Conservation (phyloP, 2,888 invertebrate genomes). For the Serrognathus titanus region DNA sequence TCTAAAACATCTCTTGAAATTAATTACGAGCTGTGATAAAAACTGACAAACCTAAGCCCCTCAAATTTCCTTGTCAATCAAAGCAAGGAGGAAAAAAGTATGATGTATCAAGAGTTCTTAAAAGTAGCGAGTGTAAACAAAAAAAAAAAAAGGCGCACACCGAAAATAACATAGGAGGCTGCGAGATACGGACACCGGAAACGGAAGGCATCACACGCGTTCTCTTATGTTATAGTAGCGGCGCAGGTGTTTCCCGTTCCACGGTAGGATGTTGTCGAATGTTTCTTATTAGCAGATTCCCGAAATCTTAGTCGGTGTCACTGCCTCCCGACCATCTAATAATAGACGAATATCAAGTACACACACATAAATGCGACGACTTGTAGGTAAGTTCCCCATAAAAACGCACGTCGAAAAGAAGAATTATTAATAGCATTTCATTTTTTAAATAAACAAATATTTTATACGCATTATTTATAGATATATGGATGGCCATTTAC, state of each 20-base stretch:
- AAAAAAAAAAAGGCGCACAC: constrained; percentile 5
- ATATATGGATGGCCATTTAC: too few relatives aligned
- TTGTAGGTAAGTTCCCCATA: too few relatives aligned
- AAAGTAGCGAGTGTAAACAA: constrained; percentile 1
- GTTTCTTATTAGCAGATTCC: constrained; percentile 25
- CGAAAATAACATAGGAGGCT: constrained; percentile 20
- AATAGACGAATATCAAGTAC: constrained; percentile 21
- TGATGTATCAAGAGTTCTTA: neutral
- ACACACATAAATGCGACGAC: constrained; percentile 3
- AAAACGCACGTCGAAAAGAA: too few relatives aligned
- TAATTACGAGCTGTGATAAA: too few relatives aligned
- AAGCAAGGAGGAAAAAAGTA: neutral
- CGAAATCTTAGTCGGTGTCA: constrained; percentile 20
- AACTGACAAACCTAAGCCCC: too few relatives aligned
- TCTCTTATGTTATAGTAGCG: constrained; percentile 22
- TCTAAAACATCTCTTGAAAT: too few relatives aligned
- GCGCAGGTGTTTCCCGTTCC: constrained; percentile 29
- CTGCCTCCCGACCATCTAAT: constrained; percentile 12
- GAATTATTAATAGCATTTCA: too few relatives aligned
- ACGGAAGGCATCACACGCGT: constrained; percentile 27
- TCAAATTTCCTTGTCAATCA: constrained; percentile 2
- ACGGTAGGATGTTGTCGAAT: constrained; percentile 21
- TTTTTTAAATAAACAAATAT: too few relatives aligned
- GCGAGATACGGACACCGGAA: constrained; percentile 28
- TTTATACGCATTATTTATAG: too few relatives aligned